These are phyloP conservation scores for Sericinus montela DNA, from an alignment of 2,888 invertebrate genomes.

Conservation along the genomic window DNA sequence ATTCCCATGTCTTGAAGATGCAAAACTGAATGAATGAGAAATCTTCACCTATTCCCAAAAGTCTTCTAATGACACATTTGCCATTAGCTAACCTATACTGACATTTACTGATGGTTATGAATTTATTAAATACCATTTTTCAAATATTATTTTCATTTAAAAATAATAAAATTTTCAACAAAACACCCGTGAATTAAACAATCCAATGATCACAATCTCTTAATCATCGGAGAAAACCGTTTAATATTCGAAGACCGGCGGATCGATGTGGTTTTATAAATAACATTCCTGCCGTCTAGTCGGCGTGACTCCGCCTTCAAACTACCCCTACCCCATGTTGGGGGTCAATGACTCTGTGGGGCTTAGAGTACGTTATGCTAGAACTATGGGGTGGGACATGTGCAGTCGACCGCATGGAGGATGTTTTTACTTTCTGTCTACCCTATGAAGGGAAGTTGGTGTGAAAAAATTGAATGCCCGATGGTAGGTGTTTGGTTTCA, in stretches of 20 bases:
- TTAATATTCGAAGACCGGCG: slow-evolving; percentile 26
- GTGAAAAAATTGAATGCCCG: slow-evolving; percentile 9
- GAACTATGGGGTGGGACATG: slow-evolving; percentile 18
- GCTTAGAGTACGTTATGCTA: slow-evolving; percentile 13
- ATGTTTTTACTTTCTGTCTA: slow-evolving; percentile 16
- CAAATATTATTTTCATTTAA: too few species aligned
- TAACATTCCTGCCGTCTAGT: slow-evolving; percentile 27
- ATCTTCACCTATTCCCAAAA: too few species aligned
- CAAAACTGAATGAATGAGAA: too few species aligned
- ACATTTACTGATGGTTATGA: too few species aligned
- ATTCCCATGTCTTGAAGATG: too few species aligned
- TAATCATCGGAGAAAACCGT: slow-evolving; percentile 15
- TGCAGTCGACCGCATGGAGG: slow-evolving; percentile 16
- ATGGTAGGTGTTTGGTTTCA: slow-evolving; percentile 2
- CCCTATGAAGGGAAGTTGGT: slow-evolving; percentile 12
- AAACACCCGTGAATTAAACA: neutral
- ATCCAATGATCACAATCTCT: neutral
- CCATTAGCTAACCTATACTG: too few species aligned
- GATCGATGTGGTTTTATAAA: slow-evolving; percentile 36
- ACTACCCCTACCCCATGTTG: slow-evolving; percentile 21
- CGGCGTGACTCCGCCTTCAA: slow-evolving; percentile 16
- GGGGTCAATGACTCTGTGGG: slow-evolving; percentile 21
- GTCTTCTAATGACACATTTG: too few species aligned
- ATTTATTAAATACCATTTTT: too few species aligned
- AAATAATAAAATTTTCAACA: neutral